phyloP scores from a whole-genome alignment of 1,140 invertebrate genomes.

The Heterodera schachtii region DNA sequence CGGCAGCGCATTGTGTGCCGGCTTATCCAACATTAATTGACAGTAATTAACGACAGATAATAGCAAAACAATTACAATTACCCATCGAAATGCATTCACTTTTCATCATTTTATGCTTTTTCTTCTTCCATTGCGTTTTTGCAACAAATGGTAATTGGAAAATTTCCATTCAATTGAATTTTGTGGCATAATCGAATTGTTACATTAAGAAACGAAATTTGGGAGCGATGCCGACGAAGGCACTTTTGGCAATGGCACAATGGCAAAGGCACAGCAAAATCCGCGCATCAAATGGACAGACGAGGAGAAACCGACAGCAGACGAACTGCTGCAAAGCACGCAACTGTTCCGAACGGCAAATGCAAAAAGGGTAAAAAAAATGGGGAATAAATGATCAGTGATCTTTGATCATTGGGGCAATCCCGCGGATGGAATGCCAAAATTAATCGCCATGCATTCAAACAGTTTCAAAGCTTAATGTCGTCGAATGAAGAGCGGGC shows the following conservation, averaged over 20 bases:
- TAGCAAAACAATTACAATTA: too few relatives aligned
- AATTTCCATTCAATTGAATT: too few relatives aligned
- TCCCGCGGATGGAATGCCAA: too few relatives aligned
- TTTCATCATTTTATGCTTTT: too few relatives aligned
- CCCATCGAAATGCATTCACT: too few relatives aligned
- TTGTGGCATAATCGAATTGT: neutral
- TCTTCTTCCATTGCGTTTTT: too few relatives aligned
- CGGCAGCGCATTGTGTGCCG: too few relatives aligned
- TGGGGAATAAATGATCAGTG: too few relatives aligned
- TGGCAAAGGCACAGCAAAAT: neutral
- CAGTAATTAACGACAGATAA: too few relatives aligned
- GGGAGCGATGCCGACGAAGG: neutral
- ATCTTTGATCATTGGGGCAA: too few relatives aligned
- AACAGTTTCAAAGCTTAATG: neutral
- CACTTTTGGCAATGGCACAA: neutral
- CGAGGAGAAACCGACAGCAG: neutral
- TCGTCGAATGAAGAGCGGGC: neutral
- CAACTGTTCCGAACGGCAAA: neutral
- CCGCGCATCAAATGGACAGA: neutral
- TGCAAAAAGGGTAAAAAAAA: neutral
- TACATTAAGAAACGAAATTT: neutral
- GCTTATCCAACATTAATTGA: too few relatives aligned
- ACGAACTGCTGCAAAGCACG: neutral
- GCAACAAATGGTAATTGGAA: too few relatives aligned
- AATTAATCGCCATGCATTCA: neutral